A percentile compares a stretch with the other conserved stretches of the same genome.
Conservation (phyloP, 2,797 vertebrate genomes). For the Pachyuromys duprasi region DNA sequence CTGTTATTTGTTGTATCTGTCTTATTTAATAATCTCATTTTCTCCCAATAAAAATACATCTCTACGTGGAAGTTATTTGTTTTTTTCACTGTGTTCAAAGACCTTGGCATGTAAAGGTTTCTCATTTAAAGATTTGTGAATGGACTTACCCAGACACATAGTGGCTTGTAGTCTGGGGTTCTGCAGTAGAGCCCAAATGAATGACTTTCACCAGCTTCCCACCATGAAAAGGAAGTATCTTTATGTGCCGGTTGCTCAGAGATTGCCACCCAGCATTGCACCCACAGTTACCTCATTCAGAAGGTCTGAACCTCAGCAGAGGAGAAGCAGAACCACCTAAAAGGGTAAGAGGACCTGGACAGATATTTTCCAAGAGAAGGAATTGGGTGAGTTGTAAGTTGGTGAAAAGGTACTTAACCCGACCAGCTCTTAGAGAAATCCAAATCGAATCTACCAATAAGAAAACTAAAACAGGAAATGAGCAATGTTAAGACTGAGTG, state of each 20-base stretch:
- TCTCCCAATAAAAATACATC: neutral
- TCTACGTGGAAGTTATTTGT: neutral
- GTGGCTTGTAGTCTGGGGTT: neutral
- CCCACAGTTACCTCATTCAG: neutral
- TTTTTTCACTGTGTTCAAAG: neutral
- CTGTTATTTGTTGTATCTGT: neutral
- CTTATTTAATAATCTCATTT: neutral
- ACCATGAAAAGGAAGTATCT: neutral
- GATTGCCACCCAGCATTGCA: neutral
- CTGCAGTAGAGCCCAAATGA: neutral
- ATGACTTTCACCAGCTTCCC: neutral
- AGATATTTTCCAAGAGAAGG: neutral
- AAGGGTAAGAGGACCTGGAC: neutral
- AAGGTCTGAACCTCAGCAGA: neutral
- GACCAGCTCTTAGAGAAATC: neutral
- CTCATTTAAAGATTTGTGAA: neutral
- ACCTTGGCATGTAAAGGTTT: neutral
- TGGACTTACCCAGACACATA: neutral
- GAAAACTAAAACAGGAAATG: neutral
- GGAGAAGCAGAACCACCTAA: neutral
- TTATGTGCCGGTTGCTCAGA: neutral
- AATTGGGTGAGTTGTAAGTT: neutral
- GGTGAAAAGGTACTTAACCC: too few relatives aligned
- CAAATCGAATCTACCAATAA: neutral
- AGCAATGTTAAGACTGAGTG: neutral